Percentiles rank a stretch among this genome's conserved stretches.
Conservation (phyloP, 2,113 vertebrate genomes). For the Oryctolagus cuniculus region DNA sequence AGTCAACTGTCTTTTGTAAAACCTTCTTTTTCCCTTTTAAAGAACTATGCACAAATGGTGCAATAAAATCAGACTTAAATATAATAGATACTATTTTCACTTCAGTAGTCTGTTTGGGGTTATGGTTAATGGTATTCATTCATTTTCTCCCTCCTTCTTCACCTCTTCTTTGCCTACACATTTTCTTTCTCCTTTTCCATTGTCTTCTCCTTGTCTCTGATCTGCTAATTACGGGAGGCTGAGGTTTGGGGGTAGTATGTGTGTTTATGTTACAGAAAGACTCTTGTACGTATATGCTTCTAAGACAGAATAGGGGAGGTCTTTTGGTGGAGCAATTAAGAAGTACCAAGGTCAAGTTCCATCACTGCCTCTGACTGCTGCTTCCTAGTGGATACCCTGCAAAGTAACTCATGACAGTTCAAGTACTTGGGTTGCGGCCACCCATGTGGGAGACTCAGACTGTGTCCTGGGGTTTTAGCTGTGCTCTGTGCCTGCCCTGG, state of each 20-base stretch:
- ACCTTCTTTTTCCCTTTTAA: not conserved
- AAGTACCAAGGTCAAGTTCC: no score
- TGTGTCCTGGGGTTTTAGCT: no score
- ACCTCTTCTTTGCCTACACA: not conserved
- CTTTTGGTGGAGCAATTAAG: no score
- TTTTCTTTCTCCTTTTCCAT: not conserved
- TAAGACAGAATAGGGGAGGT: not conserved
- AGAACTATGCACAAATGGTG: not conserved
- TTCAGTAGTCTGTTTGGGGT: not conserved
- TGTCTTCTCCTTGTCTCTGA: not conserved
- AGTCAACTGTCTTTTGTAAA: slow-evolving; percentile 43
- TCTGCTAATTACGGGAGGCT: not conserved
- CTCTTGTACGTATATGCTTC: not conserved
- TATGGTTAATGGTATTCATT: slow-evolving; percentile 12
- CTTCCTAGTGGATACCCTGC: no score
- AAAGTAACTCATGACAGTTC: not conserved
- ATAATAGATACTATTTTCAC: not conserved
- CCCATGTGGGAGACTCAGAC: no score
- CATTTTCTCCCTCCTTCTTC: not conserved
- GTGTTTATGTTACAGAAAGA: not conserved
- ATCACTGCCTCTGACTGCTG: no score
- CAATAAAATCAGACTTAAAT: not conserved
- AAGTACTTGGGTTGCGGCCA: not conserved
- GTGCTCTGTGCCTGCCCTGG: no score
- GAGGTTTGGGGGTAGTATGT: not conserved